Evolutionary conservation across 35 echinoderm and acorn worm genomes (phyloP).

Genomic region (Lytechinus pictus): DNA sequence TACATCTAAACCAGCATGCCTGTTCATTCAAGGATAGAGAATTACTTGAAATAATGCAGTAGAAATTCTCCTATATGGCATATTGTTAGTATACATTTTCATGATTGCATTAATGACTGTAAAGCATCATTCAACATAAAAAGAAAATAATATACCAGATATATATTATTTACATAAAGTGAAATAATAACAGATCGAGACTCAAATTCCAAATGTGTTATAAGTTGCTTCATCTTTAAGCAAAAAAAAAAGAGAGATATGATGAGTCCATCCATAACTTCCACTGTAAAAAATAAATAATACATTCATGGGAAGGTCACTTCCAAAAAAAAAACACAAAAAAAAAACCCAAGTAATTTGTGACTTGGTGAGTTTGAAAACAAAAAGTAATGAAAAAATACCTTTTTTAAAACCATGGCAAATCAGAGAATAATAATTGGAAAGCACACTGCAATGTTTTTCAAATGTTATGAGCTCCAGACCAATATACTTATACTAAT

Average conservation of each 20-base stretch:
- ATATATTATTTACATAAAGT: background rate
- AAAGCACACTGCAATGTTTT: too few species aligned
- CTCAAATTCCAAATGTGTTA: background rate
- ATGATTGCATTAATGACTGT: too few species aligned
- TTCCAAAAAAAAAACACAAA: background rate
- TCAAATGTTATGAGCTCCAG: too few species aligned
- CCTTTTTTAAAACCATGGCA: too few species aligned
- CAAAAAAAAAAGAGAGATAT: background rate
- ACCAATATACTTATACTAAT: too few species aligned
- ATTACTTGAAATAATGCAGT: background rate
- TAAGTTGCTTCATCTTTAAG: background rate
- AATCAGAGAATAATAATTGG: too few species aligned
- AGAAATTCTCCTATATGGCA: background rate
- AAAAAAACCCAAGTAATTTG: too few species aligned
- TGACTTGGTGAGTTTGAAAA: too few species aligned
- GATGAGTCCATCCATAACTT: background rate
- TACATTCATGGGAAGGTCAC: background rate
- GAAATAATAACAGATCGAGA: background rate
- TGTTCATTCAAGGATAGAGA: conserved; percentile 35
- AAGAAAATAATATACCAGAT: too few species aligned
- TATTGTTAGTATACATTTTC: background rate
- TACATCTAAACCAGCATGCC: conserved; percentile 86
- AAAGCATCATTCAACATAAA: too few species aligned
- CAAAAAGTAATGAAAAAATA: too few species aligned
- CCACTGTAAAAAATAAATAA: background rate